Base-by-base conservation (phyloP, 1,140 invertebrate genomes). In the Neodiprion fabricii region DNA sequence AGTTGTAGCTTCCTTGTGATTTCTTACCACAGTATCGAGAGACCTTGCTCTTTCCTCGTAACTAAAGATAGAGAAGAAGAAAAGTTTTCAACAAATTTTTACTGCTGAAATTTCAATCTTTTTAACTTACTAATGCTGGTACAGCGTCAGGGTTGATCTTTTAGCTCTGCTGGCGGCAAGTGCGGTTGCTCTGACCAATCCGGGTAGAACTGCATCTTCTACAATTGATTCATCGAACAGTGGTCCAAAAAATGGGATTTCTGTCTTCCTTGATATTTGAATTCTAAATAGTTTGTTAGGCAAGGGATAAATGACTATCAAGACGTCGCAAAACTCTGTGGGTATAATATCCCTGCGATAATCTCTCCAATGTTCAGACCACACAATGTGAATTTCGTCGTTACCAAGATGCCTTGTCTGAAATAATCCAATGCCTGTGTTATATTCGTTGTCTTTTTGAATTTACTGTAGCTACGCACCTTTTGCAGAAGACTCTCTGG, bases 321-420 rank as follows among this genome's bases (percentile, higher is more conserved):
- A 91, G 70, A 99, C 96, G 90, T 99, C 98, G 85, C 98, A 99
- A 90, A 99, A 99, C 90, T 99, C 97, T 14, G 98, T 99, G 28
- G 98, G 97, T 85, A 99, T 95, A 76, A 99, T 99, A 80, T 98
- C 97, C 61, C 98, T 91, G 74, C 98, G 92, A 90, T 99, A 99
- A 83, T 98, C 96, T 72, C 97, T 91, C 85, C 91, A 92, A 86
- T 99, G 97, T 86, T 99, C 98, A 23, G 97, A 99, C 98, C 98
- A 99, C 14, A 99, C 97, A 76, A 99, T 98, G 84, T 99, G 98
- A 50, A 99, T 96, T 89, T 99, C 98, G 89, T 99, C 98, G 88
- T 99, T 99, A 66, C 98, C 98, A 71, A 99, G 89, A 91, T 99
- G 98, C 11, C 96, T 92, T 23, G 97, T 97, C 94, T 97, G 81